Percentiles rank a stretch among this genome's conserved stretches.
phyloP scores from a whole-genome alignment of 2,888 invertebrate species.

The Eupithecia insigniata region DNA sequence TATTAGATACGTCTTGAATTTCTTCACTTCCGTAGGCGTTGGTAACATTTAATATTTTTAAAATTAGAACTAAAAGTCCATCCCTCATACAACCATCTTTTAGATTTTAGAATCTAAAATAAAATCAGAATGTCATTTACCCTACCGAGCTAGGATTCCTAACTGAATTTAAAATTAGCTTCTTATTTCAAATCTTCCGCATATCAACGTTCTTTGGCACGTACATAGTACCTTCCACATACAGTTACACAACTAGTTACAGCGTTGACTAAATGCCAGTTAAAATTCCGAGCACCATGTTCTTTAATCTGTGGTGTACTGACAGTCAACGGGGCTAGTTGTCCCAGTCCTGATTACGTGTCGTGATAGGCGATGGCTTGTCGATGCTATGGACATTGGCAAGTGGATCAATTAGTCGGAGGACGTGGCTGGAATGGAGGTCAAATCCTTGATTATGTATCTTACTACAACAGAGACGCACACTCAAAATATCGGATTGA shows the following conservation, averaged over 20 bases:
- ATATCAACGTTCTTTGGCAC: conserved; percentile 17
- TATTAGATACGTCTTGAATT: not conserved
- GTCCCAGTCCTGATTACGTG: conserved; percentile 23
- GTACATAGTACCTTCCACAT: conserved; percentile 13
- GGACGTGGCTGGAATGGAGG: conserved; percentile 7
- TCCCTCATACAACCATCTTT: not conserved
- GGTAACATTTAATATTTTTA: no score
- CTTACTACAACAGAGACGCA: not conserved
- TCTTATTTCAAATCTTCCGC: conserved; percentile 23
- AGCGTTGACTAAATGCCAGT: conserved; percentile 31
- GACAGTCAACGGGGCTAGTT: conserved; percentile 17
- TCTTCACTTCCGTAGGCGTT: not conserved
- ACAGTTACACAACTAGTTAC: conserved; percentile 33
- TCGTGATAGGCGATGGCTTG: conserved; percentile 19
- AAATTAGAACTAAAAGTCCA: not conserved
- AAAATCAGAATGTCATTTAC: conserved; percentile 11
- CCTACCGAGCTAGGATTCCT: conserved; percentile 3
- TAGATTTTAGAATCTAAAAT: not conserved
- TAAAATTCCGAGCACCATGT: conserved; percentile 30
- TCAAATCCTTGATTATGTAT: conserved; percentile 5
- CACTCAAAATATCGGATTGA: not conserved
- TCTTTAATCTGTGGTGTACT: conserved; percentile 22
- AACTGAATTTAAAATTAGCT: conserved; percentile 18
- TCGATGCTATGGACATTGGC: conserved; percentile 21
- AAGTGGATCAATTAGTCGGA: conserved; percentile 22